Evolutionary conservation across 2,888 invertebrate genomes (phyloP), one percentile per base, ranked within the genome.

Genomic region (Flexamia atlantica): DNA sequence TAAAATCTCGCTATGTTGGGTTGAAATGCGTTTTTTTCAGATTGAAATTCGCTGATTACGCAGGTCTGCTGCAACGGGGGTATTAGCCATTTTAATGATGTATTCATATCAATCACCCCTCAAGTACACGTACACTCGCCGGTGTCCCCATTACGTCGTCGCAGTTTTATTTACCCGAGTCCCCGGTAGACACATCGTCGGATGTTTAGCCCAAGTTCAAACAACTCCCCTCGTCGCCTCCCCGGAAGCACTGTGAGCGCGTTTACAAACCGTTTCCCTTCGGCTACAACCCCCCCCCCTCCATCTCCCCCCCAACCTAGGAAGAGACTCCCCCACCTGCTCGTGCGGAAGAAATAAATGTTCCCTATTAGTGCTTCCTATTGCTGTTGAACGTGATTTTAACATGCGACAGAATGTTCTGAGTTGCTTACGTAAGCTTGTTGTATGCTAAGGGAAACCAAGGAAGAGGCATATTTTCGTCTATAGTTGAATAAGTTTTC

Each of bases 181-280:
- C 23, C 53, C 53, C 53, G 20, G 53, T 46, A 53, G 53, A 23
- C 10, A 14, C 23, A 17, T 46, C 20, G 53, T 64, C 64, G 64
- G 64, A 64, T 64, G 64, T 64, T 64, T 64, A 64, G 28, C 30
- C 64, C 25, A 14, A 64, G 64, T 64, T 64, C 28, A 64, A 64
- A 53, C 53, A 53, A 5, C 70, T 70, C 28, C 74, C 74, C 74
- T 23, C 17, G 46, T 53, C 53, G 36, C 28, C 79, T 17, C 53
- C 79, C 53, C 79, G 79, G 79, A 79, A 79, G 79, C 79, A 57
- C 32, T 50, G 25, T 23, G 25, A 50, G 46, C 76, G 50, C 53
- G 79, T 79, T 79, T 79, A 79, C 79, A 53, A 79, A 79, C 79
- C 57, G 50, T 50, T 46, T 50, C 50, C 50, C 76, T 53, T 46